phyloP scores from a whole-genome alignment of 1,140 invertebrate species.

The Eupristina koningsbergeri region DNA sequence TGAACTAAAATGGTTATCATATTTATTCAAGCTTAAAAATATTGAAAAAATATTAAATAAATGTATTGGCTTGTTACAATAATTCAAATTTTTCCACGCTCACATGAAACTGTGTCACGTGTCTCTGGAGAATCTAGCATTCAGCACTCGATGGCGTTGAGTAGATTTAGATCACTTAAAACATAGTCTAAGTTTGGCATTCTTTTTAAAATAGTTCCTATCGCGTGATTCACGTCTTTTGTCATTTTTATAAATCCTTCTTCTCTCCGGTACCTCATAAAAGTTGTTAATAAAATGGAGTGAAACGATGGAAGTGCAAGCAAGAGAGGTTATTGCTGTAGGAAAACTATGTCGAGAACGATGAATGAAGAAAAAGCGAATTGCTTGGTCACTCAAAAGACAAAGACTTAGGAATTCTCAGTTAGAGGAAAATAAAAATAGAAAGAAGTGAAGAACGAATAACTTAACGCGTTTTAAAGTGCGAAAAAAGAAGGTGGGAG shows the following conservation, averaged over 20 bases:
- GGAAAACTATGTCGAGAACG: neutral
- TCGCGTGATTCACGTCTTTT: neutral
- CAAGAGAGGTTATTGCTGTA: neutral
- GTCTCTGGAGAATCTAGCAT: neutral
- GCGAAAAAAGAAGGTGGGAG: neutral
- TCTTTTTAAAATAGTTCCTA: neutral
- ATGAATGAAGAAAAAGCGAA: neutral
- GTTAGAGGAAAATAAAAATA: neutral
- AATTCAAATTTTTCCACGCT: neutral
- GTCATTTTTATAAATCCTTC: neutral
- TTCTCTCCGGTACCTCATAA: neutral
- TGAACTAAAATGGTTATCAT: too few species aligned
- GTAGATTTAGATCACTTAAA: neutral
- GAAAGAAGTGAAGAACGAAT: neutral
- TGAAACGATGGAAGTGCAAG: neutral
- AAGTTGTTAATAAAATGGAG: too few species aligned
- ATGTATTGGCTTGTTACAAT: neutral
- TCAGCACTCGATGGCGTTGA: neutral
- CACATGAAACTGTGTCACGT: neutral
- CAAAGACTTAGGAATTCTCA: neutral
- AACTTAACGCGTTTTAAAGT: neutral
- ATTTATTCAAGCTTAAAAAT: too few species aligned
- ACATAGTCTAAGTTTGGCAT: neutral
- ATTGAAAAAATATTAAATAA: too few species aligned
- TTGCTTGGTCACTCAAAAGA: neutral